These are phyloP conservation scores for Petaurus breviceps DNA, from an alignment of 2,113 vertebrate genomes.

Conservation along the genomic window DNA sequence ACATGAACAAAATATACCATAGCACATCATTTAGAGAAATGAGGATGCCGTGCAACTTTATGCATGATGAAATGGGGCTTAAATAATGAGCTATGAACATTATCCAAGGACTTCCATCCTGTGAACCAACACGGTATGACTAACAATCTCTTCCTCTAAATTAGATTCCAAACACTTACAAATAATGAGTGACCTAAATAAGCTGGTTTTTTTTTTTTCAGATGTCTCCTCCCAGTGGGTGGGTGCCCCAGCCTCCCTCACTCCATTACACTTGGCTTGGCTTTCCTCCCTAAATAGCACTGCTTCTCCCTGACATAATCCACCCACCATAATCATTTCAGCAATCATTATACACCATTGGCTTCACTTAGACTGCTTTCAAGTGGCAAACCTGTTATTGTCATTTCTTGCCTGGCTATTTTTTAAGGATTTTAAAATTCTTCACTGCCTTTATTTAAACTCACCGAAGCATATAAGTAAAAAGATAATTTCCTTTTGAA, in stretches of 20 bases:
- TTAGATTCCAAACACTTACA: conserved; percentile 32
- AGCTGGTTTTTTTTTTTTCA: background rate
- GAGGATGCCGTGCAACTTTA: conserved; percentile 6
- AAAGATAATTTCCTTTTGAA: conserved; percentile 61
- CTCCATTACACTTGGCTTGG: conserved; percentile 26
- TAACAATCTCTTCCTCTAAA: conserved; percentile 39
- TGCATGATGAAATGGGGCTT: conserved; percentile 23
- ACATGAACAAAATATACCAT: background rate
- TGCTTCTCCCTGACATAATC: conserved; percentile 28
- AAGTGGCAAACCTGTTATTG: conserved; percentile 51
- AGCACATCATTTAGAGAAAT: conserved; percentile 5
- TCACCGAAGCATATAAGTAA: conserved; percentile 62
- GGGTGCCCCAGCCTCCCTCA: background rate
- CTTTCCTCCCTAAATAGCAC: conserved; percentile 14
- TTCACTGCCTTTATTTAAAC: conserved; percentile 63
- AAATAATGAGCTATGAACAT: background rate
- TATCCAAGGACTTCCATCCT: conserved; percentile 36
- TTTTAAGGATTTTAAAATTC: conserved; percentile 47
- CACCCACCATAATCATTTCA: conserved; percentile 14
- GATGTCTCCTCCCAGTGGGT: conserved; percentile 4
- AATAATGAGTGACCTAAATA: conserved; percentile 24
- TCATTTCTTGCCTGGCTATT: conserved; percentile 62
- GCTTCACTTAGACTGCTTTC: conserved; percentile 50
- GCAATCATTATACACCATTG: conserved; percentile 53
- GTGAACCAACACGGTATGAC: conserved; percentile 32